Conservation (phyloP, 2,113 vertebrate genomes). For the Dromiciops gliroides region DNA sequence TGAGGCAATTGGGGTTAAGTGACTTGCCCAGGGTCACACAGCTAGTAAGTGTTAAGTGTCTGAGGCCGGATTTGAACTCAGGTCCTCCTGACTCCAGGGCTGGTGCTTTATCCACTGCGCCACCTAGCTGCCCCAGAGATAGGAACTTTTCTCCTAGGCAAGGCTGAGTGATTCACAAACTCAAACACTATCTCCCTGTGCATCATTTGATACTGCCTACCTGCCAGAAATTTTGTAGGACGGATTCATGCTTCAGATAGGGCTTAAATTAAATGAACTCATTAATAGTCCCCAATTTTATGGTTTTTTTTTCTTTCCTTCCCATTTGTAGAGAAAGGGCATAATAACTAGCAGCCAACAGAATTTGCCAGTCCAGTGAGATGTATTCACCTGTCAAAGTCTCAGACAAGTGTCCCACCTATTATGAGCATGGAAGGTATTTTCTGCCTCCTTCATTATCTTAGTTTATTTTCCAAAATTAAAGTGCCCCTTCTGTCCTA, state of each 20-base stretch:
- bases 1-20: too few species aligned
- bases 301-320: background rate
- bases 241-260: background rate
- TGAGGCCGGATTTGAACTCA: too few species aligned
- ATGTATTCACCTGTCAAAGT: background rate
- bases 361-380: background rate
- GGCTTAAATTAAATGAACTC: background rate
- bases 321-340: background rate
- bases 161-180: background rate
- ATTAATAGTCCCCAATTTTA: background rate
- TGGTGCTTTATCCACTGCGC: too few species aligned
- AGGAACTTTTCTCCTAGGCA: background rate
- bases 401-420: too few species aligned
- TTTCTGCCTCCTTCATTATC: background rate
- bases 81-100: too few species aligned
- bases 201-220: background rate
- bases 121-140: too few species aligned
- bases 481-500: background rate
- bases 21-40: too few species aligned
- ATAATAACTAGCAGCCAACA: background rate
- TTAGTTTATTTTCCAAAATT: background rate
- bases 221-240: background rate
- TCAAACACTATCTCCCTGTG: background rate
- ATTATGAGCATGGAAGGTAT: background rate
- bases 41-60: too few species aligned